Evolutionary conservation across 2,113 vertebrate species (phyloP).

Genomic region (Chinchilla lanigera): DNA sequence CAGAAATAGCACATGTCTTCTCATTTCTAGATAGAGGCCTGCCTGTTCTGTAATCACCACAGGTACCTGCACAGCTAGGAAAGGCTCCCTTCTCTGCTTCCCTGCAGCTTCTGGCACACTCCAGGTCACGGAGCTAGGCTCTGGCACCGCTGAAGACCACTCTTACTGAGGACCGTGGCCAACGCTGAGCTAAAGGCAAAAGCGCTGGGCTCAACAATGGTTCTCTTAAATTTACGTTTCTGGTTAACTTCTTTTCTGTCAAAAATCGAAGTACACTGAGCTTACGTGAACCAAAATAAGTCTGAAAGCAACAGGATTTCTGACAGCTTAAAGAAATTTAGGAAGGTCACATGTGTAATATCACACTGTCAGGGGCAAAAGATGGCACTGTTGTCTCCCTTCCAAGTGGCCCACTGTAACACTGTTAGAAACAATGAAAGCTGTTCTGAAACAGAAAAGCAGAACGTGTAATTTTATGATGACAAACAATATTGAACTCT

Average conservation of each 20-base stretch:
- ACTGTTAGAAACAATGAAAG: constrained; percentile 51
- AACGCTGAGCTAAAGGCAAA: background rate
- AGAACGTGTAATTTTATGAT: background rate
- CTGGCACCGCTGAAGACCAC: background rate
- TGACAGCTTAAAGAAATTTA: background rate
- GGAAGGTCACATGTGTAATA: background rate
- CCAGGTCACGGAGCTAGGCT: background rate
- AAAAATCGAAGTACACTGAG: constrained; percentile 30
- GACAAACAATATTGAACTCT: constrained; percentile 25
- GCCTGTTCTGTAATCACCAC: background rate
- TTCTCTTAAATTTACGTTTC: background rate
- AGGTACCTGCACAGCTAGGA: background rate
- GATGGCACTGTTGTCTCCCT: background rate
- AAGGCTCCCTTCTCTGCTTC: background rate
- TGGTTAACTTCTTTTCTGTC: background rate
- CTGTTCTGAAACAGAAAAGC: background rate
- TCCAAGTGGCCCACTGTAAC: background rate
- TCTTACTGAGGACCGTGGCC: background rate
- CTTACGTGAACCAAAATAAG: background rate
- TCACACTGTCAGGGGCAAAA: background rate
- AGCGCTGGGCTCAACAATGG: background rate
- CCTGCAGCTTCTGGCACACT: background rate
- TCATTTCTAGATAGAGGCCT: background rate
- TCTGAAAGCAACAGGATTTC: background rate
- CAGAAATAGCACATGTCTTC: background rate